Evolutionary conservation across 1,140 invertebrate genomes (phyloP).

Genomic region (Choristoneura fumiferana): DNA sequence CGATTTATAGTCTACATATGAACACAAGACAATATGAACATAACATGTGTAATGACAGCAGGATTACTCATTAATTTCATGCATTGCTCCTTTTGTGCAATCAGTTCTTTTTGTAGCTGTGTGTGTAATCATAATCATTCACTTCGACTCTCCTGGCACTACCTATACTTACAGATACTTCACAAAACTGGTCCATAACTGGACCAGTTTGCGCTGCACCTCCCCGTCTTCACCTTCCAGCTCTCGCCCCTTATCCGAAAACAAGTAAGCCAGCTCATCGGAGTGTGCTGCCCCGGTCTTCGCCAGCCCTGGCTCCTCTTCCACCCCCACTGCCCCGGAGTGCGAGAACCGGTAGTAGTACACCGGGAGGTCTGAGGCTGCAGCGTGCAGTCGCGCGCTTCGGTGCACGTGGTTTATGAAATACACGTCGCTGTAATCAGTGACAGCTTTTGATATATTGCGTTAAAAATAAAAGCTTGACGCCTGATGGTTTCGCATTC

Average conservation of each 20-base stretch:
- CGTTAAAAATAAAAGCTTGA: no score
- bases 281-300: constrained; percentile 62
- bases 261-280: constrained; percentile 61
- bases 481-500: no score
- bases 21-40: no score
- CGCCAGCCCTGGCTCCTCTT: constrained; percentile 31
- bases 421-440: constrained; percentile 54
- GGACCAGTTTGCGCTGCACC: constrained; percentile 44
- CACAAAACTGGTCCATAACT: constrained; percentile 62
- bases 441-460: no score
- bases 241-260: constrained; percentile 36
- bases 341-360: constrained; percentile 64
- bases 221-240: constrained; percentile 44
- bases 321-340: constrained; percentile 42
- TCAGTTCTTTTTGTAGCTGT: no score
- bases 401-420: constrained; percentile 55
- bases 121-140: no score
- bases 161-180: constrained; percentile 68
- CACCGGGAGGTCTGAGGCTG: constrained; percentile 32
- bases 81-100: no score
- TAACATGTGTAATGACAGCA: no score
- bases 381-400: constrained; percentile 45
- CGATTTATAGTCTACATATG: no score
- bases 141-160: no score
- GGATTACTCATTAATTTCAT: no score